Base-by-base conservation (phyloP, 1,140 invertebrate species). In the Brachionus plicatilis region DNA sequence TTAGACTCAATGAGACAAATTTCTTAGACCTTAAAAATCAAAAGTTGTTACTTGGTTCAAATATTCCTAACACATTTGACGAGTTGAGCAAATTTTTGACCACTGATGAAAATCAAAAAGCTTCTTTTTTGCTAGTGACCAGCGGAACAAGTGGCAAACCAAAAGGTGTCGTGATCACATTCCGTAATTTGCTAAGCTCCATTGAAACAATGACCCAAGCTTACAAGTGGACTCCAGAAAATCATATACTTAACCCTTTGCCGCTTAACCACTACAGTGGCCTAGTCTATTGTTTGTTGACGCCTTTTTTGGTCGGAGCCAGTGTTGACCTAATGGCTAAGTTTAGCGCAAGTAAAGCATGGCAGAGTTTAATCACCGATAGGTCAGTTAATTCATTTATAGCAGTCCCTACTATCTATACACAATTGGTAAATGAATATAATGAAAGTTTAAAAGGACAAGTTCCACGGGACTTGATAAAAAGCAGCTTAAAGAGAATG, bases 341-440 rank as follows among this genome's bases (percentile, higher is more conserved):
- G 60, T 95, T 94, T 90, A 91, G 94, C 86, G 88, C 93, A 0
- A 89, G 91, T 33, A 90, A 87, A 86, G 41, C 17, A n/a, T 75
- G 66, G 68, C 6, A 37, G 8, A 12, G 14, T 47, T 14, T 84
- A 27, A 11, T 84, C 2, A n/a, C 12, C 27, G 93, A 93, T 86
- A 91, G 85, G 89, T 91, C 7, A 90, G 91, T 95, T 11, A 94
- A 93, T 65, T 90, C 96, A 24, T 95, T 94, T 86, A 94, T 96
- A 93, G 95, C 93, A 65, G 95, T 96, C 17, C 95, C 95, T 1
- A 95, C 95, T 1, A 95, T 96, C 86, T 96, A 96, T 88, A 92
- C 92, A 78, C 94, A 93, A 83, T 90, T 97, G 11, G 92, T 94
- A 6, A 91, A 94, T 85, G 93, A 95, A 86, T 94, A 93, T 6